Percentiles rank a stretch among this genome's conserved stretches.
Conservation (phyloP, 2,888 invertebrate genomes). For the Therioaphis trifolii region DNA sequence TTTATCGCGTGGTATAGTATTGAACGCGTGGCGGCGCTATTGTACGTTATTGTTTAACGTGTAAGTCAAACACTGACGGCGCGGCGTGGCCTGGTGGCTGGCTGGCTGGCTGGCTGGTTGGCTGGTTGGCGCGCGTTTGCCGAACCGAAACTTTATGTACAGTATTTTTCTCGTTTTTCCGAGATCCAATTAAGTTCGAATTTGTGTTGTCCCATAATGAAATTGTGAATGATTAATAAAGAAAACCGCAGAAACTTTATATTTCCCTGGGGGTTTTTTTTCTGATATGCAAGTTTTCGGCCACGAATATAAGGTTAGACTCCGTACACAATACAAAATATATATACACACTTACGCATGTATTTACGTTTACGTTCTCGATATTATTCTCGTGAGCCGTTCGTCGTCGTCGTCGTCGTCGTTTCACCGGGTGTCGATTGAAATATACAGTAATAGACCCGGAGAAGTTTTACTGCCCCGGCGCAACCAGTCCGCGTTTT, state of each 20-base stretch:
- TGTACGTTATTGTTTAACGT: background rate
- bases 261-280: background rate
- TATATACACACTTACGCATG: too few species aligned
- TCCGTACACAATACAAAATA: too few species aligned
- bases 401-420: background rate
- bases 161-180: background rate
- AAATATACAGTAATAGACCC: background rate
- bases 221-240: constrained; percentile 33
- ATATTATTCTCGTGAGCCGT: too few species aligned
- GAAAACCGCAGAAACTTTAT: constrained; percentile 29
- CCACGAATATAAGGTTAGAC: too few species aligned
- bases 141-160: background rate
- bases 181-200: background rate
- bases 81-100: background rate
- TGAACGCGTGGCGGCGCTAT: too few species aligned
- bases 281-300: background rate
- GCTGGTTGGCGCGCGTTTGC: background rate
- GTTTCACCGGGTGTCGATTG: background rate
- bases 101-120: background rate
- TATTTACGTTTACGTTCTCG: too few species aligned
- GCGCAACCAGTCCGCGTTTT: background rate
- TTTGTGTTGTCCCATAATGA: background rate
- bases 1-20: background rate
- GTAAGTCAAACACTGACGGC: background rate
- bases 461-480: background rate